Base-by-base conservation (phyloP, 2,113 vertebrate genomes). In the Oryzias curvinotus region DNA sequence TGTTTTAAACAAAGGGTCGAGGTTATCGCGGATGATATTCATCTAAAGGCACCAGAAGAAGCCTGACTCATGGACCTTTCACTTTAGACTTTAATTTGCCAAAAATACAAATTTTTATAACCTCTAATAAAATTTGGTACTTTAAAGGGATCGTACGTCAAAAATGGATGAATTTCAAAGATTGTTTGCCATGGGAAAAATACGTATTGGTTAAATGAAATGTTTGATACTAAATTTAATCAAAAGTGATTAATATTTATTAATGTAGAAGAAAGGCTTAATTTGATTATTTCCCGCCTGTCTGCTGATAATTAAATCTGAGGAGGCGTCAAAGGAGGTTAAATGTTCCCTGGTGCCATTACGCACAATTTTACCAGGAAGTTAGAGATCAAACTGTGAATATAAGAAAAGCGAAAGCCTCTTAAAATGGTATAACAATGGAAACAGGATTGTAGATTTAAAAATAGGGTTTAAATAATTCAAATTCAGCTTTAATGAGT, bases 1-100 rank as follows among this genome's bases (percentile, higher is more conserved):
- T 77, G 65, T 66, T 62, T 68, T 52, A 71, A 72, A 81, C 83
- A 77, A 61, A 68, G 55, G 49, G 69, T 43, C 45, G 75, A 73
- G 70, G 73, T 76, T 36, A 83, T 74, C 74, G 17, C 30, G 26
- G 17, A 59, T 44, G 62, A 58, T 65, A 18, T 60, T 52, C 65
- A 57, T 68, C 19, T 14, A 17, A 23, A 6, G 23, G 6, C 18
- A 42, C 17, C 46, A 46, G 44, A 16, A 7, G 16, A 18, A 45
- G 71, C 26, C 47, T 21, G 5, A 44, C 12, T 52, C 5, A 0
- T 30, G 1, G 3, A n/a, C 1, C 5, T 71, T 7, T 1, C 44
- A 7, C 4, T 14, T 17, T 14, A 12, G 14, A 8, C 7, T 53
- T 5, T 47, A 8, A 56, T 14, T 14, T n/a, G 1, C 10, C 8